Percentiles rank a stretch among this genome's conserved stretches.
phyloP scores from a whole-genome alignment of 2,797 vertebrate genomes.

The Craterocephalus amniculus region DNA sequence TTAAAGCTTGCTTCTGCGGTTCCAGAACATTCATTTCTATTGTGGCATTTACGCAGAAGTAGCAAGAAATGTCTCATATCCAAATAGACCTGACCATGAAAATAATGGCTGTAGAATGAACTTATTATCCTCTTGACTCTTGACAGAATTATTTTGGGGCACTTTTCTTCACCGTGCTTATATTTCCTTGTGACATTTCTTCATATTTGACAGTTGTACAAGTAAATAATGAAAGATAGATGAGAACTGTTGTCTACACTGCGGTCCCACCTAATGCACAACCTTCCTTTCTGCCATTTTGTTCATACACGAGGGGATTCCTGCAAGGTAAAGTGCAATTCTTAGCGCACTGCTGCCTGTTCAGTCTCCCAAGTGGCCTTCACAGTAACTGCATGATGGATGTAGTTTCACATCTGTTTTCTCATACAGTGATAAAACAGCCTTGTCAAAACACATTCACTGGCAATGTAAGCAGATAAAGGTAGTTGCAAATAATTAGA shows the following conservation, averaged over 20 bases:
- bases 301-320: conserved; percentile 43
- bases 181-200: conserved; percentile 14
- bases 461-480: conserved; percentile 68
- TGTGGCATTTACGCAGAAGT: conserved; percentile 9
- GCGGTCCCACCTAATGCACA: conserved; percentile 23
- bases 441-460: conserved; percentile 67
- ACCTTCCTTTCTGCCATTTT: conserved; percentile 16
- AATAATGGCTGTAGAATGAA: conserved; percentile 6
- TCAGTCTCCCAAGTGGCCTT: conserved; percentile 57
- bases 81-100: conserved; percentile 1
- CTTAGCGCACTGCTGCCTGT: conserved; percentile 48
- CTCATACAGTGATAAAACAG: conserved; percentile 64
- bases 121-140: conserved; percentile 28
- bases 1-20: conserved; percentile 13
- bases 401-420: conserved; percentile 68
- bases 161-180: not conserved
- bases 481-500: conserved; percentile 76
- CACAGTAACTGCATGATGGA: conserved; percentile 70
- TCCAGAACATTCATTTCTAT: conserved; percentile 40
- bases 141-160: conserved; percentile 13
- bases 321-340: conserved; percentile 62
- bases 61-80: conserved; percentile 12
- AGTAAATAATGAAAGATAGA: conserved; percentile 62
- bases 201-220: conserved; percentile 31
- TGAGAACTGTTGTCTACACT: conserved; percentile 56